Evolutionary conservation across 2,888 invertebrate genomes (phyloP), one percentile per base, ranked within the genome.

Genomic region (Ennomos erosarius): DNA sequence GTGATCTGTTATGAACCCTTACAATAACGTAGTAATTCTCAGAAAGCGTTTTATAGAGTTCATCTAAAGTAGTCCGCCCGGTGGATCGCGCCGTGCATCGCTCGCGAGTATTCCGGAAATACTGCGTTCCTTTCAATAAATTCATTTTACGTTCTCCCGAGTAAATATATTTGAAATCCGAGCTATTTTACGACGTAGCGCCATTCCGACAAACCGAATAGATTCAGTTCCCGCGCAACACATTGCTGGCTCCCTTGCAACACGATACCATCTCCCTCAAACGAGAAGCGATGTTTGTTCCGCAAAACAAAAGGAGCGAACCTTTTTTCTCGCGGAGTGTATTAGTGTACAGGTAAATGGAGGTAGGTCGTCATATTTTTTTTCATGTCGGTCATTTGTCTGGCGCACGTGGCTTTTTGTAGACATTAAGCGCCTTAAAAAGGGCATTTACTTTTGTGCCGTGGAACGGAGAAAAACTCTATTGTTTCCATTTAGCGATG

Each of bases 321-420:
- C 1, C 26, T 35, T 39, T 52, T 46, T 49, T 39, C 46, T 12
- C 42, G 40, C 38, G 10, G 16, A 9, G 37, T 40, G 54, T 51
- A 56, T 54, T 53, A 53, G 59, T 46, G 56, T 48, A 59, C 64
- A 68, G 71, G 76, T 73, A 71, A 75, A 69, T 65, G 76, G 70
- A 68, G 71, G 74, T 74, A 76, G 73, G 71, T 73, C 66, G 81
- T 79, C 70, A 65, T 68, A 82, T 82, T 81, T 84, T 84, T 85
- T 83, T 84, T 84, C 82, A 67, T 69, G 76, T 71, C 76, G 79
- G 80, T 82, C 84, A 84, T 85, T 85, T 85, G 85, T 84, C 81
- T 79, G 74, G 69, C 75, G 75, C 84, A 79, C 85, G 84, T 81
- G 79, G 75, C 78, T 85, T 86, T 84, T 85, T 85, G 84, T 73